phyloP scores from a whole-genome alignment of 2,888 invertebrate genomes.

The Fragum fragum region DNA sequence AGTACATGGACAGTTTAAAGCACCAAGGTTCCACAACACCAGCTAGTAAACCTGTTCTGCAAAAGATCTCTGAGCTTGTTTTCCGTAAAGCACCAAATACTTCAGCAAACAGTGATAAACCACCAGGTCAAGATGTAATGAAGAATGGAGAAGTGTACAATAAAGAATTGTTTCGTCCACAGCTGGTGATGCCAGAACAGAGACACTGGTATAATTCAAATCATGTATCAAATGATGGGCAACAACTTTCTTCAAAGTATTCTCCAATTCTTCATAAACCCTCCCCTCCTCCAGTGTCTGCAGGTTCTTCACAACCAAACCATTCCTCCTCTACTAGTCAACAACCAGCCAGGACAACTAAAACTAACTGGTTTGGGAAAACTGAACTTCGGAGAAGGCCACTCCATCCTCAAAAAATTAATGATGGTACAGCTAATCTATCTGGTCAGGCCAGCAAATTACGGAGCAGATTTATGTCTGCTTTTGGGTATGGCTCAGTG shows the following conservation, averaged over 20 bases:
- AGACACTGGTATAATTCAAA: neutral
- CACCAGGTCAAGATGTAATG: neutral
- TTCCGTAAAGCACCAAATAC: conserved; percentile 29
- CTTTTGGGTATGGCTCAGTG: conserved; percentile 71
- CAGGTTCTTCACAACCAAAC: conserved; percentile 56
- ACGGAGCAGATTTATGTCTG: conserved; percentile 75
- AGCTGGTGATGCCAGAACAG: neutral
- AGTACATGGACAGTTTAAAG: no score
- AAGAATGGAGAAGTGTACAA: conserved; percentile 10
- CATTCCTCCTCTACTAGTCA: conserved; percentile 1
- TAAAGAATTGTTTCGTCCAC: neutral
- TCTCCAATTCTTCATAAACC: conserved; percentile 22
- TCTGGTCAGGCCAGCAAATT: conserved; percentile 63
- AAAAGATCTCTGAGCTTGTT: conserved; percentile 43
- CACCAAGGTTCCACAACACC: conserved; percentile 16
- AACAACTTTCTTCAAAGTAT: neutral
- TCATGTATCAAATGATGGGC: neutral
- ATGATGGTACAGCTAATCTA: conserved; percentile 29
- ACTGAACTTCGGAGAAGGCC: conserved; percentile 65
- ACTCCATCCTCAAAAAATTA: conserved; percentile 40
- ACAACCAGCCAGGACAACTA: conserved; percentile 10
- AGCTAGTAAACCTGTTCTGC: conserved; percentile 57
- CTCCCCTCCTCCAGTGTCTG: conserved; percentile 42
- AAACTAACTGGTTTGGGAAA: conserved; percentile 50
- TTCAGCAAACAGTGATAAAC: neutral